Percentiles rank a stretch among this genome's conserved stretches.
These are phyloP conservation scores for Cinclus mexicanus DNA, from an alignment of 2,113 vertebrate genomes.

Conservation along the genomic window DNA sequence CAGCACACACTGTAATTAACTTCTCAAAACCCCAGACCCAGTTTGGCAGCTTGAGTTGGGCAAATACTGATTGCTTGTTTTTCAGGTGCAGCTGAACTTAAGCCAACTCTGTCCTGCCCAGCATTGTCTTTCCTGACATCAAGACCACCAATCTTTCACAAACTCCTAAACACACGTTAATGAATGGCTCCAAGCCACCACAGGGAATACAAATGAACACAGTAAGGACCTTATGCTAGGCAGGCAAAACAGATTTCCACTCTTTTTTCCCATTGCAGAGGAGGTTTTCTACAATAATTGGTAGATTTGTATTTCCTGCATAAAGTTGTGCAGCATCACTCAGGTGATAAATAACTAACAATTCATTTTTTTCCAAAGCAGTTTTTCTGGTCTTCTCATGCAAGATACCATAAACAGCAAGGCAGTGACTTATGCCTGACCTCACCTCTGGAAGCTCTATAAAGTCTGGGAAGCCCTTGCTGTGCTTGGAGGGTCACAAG, in stretches of 20 bases:
- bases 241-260: background rate
- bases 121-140: background rate
- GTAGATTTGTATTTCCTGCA: background rate
- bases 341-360: background rate
- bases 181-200: background rate
- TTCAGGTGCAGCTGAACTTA: background rate
- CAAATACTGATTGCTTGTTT: background rate
- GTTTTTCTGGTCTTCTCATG: background rate
- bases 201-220: background rate
- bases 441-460: background rate
- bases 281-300: background rate
- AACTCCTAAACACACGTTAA: background rate
- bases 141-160: background rate
- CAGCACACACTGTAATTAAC: background rate
- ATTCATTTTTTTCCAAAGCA: background rate
- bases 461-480: background rate
- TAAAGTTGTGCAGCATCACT: background rate
- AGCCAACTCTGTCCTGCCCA: background rate
- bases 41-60: background rate
- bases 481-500: background rate
- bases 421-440: background rate
- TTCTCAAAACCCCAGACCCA: background rate
- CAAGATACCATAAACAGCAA: background rate
- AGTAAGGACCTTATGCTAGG: background rate
- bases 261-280: background rate